Conservation (phyloP, 2,797 vertebrate species). For the Dendrocincla tyrannina region DNA sequence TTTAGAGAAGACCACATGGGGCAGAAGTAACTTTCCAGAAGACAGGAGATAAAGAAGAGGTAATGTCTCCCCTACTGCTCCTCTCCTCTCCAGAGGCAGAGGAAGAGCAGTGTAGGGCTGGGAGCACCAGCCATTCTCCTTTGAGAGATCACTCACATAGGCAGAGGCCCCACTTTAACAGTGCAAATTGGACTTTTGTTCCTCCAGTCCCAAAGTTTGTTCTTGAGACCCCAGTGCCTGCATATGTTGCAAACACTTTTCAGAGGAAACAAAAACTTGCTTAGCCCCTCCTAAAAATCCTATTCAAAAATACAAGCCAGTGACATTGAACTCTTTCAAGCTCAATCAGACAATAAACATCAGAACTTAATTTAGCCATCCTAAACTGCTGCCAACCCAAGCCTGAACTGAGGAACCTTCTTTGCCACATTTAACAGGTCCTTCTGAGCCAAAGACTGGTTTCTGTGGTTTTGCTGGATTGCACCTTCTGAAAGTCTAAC, state of each 20-base stretch:
- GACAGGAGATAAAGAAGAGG: neutral
- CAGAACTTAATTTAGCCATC: neutral
- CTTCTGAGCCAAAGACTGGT: neutral
- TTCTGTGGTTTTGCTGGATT: conserved; percentile 1
- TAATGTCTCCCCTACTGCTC: neutral
- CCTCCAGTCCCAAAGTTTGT: neutral
- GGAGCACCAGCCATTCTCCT: neutral
- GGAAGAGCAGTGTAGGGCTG: rapidly evolving
- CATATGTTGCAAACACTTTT: neutral
- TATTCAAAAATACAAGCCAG: neutral
- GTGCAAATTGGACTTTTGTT: neutral
- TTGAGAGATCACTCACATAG: neutral
- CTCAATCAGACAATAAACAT: neutral
- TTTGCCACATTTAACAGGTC: neutral
- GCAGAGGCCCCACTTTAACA: neutral
- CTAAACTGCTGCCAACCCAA: neutral
- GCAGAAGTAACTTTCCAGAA: neutral
- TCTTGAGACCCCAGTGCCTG: neutral
- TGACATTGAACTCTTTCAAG: neutral
- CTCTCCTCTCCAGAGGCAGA: neutral
- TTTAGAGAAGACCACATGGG: neutral
- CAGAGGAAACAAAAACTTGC: neutral
- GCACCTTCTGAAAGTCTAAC: neutral
- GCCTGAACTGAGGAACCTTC: neutral
- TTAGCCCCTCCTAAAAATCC: neutral